These are phyloP conservation scores for Cyclargus thomasi DNA, from an alignment of 1,140 invertebrate species.

Conservation along the genomic window DNA sequence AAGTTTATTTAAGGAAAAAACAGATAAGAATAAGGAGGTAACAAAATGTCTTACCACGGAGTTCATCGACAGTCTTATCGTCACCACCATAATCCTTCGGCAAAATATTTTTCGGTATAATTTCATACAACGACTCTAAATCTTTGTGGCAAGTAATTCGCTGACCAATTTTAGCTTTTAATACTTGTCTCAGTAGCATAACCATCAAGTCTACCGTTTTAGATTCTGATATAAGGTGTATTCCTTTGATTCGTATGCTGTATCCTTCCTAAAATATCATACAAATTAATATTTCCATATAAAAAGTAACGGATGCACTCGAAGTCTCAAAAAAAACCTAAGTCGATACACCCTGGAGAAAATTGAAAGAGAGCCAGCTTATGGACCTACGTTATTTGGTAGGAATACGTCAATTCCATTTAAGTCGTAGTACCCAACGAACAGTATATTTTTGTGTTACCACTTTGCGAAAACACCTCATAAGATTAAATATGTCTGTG, in stretches of 20 bases:
- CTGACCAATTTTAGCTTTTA: not conserved
- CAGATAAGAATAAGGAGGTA: not conserved
- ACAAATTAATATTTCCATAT: too few species aligned
- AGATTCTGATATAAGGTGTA: conserved; percentile 1
- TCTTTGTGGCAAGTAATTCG: not conserved
- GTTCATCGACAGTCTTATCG: not conserved
- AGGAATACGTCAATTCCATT: too few species aligned
- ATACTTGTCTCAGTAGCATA: not conserved
- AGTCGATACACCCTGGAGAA: too few species aligned
- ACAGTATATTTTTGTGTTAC: too few species aligned
- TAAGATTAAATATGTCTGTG: too few species aligned
- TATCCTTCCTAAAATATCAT: not conserved
- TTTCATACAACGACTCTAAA: not conserved
- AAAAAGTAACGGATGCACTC: too few species aligned
- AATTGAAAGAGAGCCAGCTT: too few species aligned
- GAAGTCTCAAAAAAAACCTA: too few species aligned
- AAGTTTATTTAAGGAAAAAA: not conserved
- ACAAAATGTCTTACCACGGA: not conserved
- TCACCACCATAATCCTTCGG: not conserved
- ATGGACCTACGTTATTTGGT: too few species aligned
- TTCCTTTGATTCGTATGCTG: conserved; percentile 1
- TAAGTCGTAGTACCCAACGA: too few species aligned
- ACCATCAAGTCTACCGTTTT: not conserved
- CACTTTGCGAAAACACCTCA: too few species aligned
- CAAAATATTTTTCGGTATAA: not conserved